phyloP scores from a whole-genome alignment of 2,113 vertebrate species.

The Pterophyllum scalare region DNA sequence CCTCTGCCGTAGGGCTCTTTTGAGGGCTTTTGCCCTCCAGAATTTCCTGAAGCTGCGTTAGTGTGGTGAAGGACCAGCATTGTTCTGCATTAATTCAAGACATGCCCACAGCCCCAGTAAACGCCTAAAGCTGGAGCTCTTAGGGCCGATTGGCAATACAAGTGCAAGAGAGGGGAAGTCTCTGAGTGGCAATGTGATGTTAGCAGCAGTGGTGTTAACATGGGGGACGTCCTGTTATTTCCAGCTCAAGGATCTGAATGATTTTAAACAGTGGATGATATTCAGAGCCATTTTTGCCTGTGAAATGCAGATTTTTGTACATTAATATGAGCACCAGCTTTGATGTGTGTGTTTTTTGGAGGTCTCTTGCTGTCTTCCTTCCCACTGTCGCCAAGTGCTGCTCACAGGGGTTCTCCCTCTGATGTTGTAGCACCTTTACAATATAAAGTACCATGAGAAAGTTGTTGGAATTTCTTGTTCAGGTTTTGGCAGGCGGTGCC shows the following conservation, averaged over 20 bases:
- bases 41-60: background rate
- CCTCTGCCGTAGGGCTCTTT: background rate
- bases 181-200: background rate
- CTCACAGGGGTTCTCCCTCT: background rate
- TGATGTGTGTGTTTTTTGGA: background rate
- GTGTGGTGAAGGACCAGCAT: fast-evolving
- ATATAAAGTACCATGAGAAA: fast-evolving
- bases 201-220: background rate
- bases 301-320: too few species aligned
- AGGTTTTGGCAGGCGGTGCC: background rate
- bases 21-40: background rate
- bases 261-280: background rate
- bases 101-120: background rate
- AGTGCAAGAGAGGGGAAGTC: background rate
- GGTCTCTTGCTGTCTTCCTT: background rate
- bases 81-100: background rate
- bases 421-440: background rate
- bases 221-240: background rate
- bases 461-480: background rate
- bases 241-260: background rate
- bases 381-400: background rate
- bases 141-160: background rate
- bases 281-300: background rate
- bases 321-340: background rate
- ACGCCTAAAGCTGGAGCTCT: background rate